Base-by-base conservation (phyloP, 2,113 vertebrate species). In the Sylvia atricapilla region DNA sequence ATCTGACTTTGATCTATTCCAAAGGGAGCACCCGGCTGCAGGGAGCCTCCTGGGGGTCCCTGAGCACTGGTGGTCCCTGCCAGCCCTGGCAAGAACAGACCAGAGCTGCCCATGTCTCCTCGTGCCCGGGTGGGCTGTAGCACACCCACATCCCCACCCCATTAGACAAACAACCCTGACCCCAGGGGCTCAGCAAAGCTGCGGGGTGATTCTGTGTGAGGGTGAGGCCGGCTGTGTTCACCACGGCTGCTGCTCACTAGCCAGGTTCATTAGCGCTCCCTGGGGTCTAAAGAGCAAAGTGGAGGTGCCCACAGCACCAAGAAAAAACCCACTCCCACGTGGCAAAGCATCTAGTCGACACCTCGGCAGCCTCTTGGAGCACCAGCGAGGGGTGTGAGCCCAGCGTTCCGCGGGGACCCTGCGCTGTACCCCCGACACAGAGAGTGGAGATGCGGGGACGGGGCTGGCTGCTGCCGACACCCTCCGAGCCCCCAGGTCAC, bases 331-430 rank as follows among this genome's bases (percentile, higher is more conserved):
- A 0, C 31, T 63, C 23, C 13, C 39, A 2, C 2, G 1, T 3
- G 2, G n/a, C 0, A 0, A 33, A 74, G 6, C 58, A 21, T 15
- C 43, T 12, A 0, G 67, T 46, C 1, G 7, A 39, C 1, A 8
- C 80, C 63, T 85, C 14, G 21, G 27, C 21, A 15, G 31, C 63
- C 19, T 68, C 63, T 33, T 8, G 1, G 31, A 20, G 39, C 13
- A 8, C 11, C 46, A 5, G 49, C 0, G 2, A 3, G 10, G 6
- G 0, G 9, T 2, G 44, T 1, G 72, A 70, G 35, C 43, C 23
- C 44, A 7, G 37, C 19, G 2, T 1, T 0, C 27, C 18, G 53
- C 58, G 17, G 84, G 53, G 43, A 20, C 43, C 25, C 31, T 2
- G 62, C 14, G 75, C 67, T 33, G 22, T 27, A 4, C 19, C 27